phyloP scores from a whole-genome alignment of 2,797 vertebrate genomes.

The Cyclura pinguis region DNA sequence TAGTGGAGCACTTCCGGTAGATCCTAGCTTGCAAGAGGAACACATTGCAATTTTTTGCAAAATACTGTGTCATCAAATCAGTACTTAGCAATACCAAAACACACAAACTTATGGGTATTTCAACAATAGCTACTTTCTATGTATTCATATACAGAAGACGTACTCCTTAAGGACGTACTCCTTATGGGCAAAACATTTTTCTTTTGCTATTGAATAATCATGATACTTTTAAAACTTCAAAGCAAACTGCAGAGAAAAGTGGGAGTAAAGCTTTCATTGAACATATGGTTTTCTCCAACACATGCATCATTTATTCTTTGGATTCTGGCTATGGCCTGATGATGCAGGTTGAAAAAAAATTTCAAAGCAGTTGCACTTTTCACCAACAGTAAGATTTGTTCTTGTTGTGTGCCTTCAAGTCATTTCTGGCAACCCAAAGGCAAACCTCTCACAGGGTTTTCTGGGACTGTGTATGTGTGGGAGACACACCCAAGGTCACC shows the following conservation, averaged over 20 bases:
- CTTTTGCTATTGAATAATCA: conserved; percentile 7
- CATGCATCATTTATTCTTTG: not conserved
- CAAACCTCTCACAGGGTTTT: too few species aligned
- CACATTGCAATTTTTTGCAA: conserved; percentile 42
- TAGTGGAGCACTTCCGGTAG: not conserved
- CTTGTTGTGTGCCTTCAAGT: too few species aligned
- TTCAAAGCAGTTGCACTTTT: not conserved
- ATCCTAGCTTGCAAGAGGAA: not conserved
- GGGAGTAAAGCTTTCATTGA: not conserved
- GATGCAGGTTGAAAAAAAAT: not conserved
- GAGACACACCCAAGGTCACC: too few species aligned
- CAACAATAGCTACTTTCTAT: not conserved
- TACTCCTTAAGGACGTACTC: too few species aligned
- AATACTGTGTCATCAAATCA: conserved; percentile 15
- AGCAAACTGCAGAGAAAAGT: not conserved
- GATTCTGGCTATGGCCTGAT: not conserved
- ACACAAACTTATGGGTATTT: not conserved
- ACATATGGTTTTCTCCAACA: not conserved
- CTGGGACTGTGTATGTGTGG: too few species aligned
- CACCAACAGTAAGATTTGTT: too few species aligned
- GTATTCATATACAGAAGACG: not conserved
- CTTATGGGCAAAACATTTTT: not conserved
- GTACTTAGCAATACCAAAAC: conserved; percentile 5
- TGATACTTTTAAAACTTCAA: not conserved
- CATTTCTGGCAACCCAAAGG: too few species aligned